Evolutionary conservation across 2,113 vertebrate genomes (phyloP).

Genomic region (Cranoglanis bouderius): DNA sequence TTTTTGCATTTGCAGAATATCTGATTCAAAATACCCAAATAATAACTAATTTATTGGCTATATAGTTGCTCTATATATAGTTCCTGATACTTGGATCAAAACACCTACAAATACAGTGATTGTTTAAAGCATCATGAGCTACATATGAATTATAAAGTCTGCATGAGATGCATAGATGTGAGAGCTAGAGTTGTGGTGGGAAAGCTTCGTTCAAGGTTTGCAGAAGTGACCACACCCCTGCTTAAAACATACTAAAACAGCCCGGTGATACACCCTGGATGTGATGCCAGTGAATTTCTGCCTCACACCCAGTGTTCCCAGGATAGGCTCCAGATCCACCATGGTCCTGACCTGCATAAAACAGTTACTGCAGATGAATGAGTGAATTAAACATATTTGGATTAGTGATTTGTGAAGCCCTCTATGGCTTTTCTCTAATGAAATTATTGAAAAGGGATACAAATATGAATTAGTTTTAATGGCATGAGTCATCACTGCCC

Average conservation of each 20-base stretch:
- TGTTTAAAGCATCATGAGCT: background rate
- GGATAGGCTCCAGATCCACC: background rate
- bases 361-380: background rate
- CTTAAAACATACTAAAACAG: background rate
- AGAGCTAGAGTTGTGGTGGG: background rate
- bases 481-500: background rate
- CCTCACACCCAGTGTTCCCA: background rate
- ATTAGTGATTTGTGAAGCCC: background rate
- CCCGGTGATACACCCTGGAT: too few species aligned
- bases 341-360: background rate
- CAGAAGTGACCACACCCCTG: background rate
- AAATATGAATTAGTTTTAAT: conserved; percentile 1
- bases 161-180: background rate
- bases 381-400: background rate
- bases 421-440: background rate
- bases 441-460: background rate
- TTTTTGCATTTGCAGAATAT: background rate
- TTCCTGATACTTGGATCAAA: background rate
- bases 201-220: background rate
- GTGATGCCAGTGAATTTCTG: too few species aligned
- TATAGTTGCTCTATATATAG: background rate
- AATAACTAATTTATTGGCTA: background rate
- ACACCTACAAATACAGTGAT: background rate
- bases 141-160: background rate
- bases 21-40: background rate